Conservation (phyloP, 2,113 vertebrate species). For the Leptobrachium leishanense region DNA sequence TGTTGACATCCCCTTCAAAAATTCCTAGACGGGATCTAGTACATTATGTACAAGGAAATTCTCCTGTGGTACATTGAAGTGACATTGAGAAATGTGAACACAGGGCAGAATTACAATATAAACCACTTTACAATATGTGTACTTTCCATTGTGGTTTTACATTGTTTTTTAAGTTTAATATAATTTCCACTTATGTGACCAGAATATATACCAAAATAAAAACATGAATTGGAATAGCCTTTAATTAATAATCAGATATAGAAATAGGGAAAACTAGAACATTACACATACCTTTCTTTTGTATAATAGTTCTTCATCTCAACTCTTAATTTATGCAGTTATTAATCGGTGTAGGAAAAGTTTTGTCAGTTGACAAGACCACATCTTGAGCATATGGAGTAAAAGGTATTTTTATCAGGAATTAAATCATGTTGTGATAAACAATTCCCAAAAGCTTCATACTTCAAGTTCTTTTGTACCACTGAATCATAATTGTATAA, state of each 20-base stretch:
- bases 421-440: no score
- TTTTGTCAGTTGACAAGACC: no score
- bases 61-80: constrained; percentile 18
- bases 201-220: neutral
- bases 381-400: no score
- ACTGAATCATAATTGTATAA: no score
- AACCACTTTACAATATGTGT: constrained; percentile 19
- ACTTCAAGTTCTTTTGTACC: no score
- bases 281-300: no score
- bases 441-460: no score
- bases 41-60: constrained; percentile 21
- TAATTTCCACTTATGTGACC: constrained; percentile 23
- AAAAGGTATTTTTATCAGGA: no score
- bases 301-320: no score
- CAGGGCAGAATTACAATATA: constrained; percentile 19
- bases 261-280: no score
- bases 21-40: constrained; percentile 18
- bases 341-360: no score
- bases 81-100: constrained; percentile 21
- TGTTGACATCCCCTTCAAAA: constrained; percentile 4
- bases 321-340: no score
- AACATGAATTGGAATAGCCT: constrained; percentile 1
- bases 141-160: constrained; percentile 35
- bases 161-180: constrained; percentile 11
- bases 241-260: neutral